A percentile compares a stretch with the other conserved stretches of the same genome.
Conservation (phyloP, 2,888 invertebrate species). For the Apocheima hispidaria region DNA sequence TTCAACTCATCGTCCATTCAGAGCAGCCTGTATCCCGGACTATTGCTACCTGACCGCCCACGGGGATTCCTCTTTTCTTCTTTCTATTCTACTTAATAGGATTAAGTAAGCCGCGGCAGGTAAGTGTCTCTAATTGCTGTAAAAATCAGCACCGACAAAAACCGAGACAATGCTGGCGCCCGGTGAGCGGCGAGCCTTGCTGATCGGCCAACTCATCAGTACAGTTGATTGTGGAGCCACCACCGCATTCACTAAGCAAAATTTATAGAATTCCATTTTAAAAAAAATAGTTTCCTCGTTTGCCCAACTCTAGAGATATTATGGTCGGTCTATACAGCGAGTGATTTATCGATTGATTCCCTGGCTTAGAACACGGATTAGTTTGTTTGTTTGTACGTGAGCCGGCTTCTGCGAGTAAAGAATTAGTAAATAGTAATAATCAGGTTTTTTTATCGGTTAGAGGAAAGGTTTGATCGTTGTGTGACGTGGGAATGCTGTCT, state of each 20-base stretch:
- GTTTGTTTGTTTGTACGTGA: slow-evolving; percentile 75
- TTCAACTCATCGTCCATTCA: slow-evolving; percentile 44
- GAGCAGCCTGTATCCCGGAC: slow-evolving; percentile 37
- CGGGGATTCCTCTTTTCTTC: slow-evolving; percentile 54
- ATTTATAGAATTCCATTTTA: background rate
- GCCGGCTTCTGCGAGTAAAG: slow-evolving; percentile 62
- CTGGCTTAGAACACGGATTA: slow-evolving; percentile 67
- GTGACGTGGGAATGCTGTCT: slow-evolving; percentile 2
- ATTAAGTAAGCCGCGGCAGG: slow-evolving; percentile 75
- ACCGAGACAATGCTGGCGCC: slow-evolving; percentile 76
- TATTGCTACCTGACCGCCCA: slow-evolving; percentile 62
- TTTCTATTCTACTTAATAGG: slow-evolving; percentile 67
- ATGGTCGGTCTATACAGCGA: slow-evolving; percentile 47
- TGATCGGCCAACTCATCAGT: background rate
- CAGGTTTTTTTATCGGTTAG: slow-evolving; percentile 12
- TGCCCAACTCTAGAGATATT: background rate
- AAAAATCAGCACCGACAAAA: slow-evolving; percentile 81
- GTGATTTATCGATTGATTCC: slow-evolving; percentile 81
- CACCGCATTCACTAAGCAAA: background rate
- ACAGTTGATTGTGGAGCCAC: background rate
- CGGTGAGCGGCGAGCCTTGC: slow-evolving; percentile 65
- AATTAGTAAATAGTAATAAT: slow-evolving; percentile 24
- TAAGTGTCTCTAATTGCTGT: slow-evolving; percentile 85
- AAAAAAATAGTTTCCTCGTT: background rate
- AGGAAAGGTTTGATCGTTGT: background rate